Conservation (phyloP, 2,797 vertebrate genomes). For the Pagetopsis macropterus region DNA sequence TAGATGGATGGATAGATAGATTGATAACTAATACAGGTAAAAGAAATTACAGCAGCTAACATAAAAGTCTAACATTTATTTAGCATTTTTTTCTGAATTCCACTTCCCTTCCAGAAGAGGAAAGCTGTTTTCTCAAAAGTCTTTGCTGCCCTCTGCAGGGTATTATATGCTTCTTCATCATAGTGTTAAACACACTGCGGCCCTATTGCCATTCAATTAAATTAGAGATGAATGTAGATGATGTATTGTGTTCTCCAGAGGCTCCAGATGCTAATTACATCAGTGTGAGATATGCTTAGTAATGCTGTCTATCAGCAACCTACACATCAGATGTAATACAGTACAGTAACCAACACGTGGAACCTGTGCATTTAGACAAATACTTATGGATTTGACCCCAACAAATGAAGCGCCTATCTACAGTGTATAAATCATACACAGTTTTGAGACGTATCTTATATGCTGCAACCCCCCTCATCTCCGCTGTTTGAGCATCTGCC, state of each 20-base stretch:
- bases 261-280: constrained; percentile 33
- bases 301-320: constrained; percentile 20
- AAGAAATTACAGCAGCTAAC: too few relatives aligned
- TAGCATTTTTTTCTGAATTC: not conserved
- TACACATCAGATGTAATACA: constrained; percentile 3
- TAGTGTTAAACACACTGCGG: not conserved
- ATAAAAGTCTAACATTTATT: too few relatives aligned
- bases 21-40: not conserved
- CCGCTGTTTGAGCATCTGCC: constrained; percentile 31
- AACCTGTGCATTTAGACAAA: constrained; percentile 21
- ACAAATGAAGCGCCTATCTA: not conserved
- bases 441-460: not conserved
- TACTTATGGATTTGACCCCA: not conserved
- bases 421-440: not conserved
- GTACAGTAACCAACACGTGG: not conserved
- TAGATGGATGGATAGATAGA: not conserved
- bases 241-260: constrained; percentile 39
- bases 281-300: constrained; percentile 22
- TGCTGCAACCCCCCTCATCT: not conserved
- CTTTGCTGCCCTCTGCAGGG: constrained; percentile 77
- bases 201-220: constrained; percentile 49
- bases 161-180: not conserved
- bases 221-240: constrained; percentile 46
- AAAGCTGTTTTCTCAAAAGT: constrained; percentile 20
- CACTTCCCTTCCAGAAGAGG: not conserved